These are phyloP conservation scores for Misgurnus anguillicaudatus DNA, from an alignment of 2,113 vertebrate species.

Conservation along the genomic window DNA sequence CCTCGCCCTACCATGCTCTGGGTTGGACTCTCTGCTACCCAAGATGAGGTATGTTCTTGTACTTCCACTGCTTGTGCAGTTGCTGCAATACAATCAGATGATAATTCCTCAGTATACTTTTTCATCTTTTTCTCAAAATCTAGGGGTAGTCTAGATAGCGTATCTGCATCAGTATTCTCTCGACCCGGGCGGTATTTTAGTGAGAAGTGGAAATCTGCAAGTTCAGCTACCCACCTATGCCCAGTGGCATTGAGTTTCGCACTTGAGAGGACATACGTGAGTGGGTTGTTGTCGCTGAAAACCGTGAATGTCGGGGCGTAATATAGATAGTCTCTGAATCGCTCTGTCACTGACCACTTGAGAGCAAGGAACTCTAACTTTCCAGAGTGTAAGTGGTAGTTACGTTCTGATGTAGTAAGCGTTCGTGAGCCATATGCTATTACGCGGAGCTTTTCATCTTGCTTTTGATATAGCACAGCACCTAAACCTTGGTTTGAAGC, in stretches of 20 bases:
- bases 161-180: conserved; percentile 29
- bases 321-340: neutral
- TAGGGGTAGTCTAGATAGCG: conserved; percentile 23
- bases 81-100: conserved; percentile 26
- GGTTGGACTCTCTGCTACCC: neutral
- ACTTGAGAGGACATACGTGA: neutral
- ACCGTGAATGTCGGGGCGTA: neutral
- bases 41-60: neutral
- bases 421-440: neutral
- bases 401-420: neutral
- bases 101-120: conserved; percentile 26
- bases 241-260: conserved; percentile 17
- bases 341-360: neutral
- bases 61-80: conserved; percentile 24
- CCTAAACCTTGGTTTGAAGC: conserved; percentile 1
- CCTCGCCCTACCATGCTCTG: neutral
- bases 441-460: neutral
- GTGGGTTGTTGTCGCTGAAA: neutral
- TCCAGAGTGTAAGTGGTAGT: neutral
- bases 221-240: conserved; percentile 23
- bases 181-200: conserved; percentile 16
- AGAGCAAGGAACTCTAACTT: neutral
- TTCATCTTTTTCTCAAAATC: conserved; percentile 9
- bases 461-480: neutral
- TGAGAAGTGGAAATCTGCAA: conserved; percentile 36